Evolutionary conservation across 2,113 vertebrate genomes (phyloP).

Genomic region (Epinephelus cyanopodus): DNA sequence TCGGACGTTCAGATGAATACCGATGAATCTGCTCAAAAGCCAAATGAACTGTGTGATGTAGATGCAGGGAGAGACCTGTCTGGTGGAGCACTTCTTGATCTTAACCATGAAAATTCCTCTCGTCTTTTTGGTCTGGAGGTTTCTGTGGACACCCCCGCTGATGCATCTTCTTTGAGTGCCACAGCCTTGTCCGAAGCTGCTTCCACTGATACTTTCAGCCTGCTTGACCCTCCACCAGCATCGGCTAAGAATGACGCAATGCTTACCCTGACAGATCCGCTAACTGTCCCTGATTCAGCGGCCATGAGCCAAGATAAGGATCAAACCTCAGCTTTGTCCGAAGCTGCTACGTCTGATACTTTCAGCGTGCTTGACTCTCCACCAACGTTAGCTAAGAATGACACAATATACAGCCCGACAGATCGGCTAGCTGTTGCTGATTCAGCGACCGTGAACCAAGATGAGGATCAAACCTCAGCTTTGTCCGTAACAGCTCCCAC

Average conservation of each 20-base stretch:
- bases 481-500: background rate
- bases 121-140: constrained; percentile 29
- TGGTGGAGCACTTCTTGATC: background rate
- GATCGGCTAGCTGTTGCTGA: too few relatives aligned
- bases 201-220: constrained; percentile 21
- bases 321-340: background rate
- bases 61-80: background rate
- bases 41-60: constrained; percentile 9
- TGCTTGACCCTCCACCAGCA: constrained; percentile 32
- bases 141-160: background rate
- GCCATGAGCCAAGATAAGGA: constrained; percentile 16
- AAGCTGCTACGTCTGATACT: too few relatives aligned
- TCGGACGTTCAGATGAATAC: constrained; percentile 1
- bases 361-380: too few relatives aligned
- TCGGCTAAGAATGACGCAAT: constrained; percentile 14
- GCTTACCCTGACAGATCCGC: constrained; percentile 6
- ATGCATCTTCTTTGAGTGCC: constrained; percentile 5
- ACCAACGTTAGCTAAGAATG: too few relatives aligned
- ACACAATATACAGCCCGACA: too few relatives aligned
- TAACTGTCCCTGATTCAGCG: constrained; percentile 12
- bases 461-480: background rate
- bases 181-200: constrained; percentile 13
- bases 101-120: constrained; percentile 13
- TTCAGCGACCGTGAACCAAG: background rate
- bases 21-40: background rate